Conservation (phyloP, 1,140 invertebrate species). For the Ephestia elutella region DNA sequence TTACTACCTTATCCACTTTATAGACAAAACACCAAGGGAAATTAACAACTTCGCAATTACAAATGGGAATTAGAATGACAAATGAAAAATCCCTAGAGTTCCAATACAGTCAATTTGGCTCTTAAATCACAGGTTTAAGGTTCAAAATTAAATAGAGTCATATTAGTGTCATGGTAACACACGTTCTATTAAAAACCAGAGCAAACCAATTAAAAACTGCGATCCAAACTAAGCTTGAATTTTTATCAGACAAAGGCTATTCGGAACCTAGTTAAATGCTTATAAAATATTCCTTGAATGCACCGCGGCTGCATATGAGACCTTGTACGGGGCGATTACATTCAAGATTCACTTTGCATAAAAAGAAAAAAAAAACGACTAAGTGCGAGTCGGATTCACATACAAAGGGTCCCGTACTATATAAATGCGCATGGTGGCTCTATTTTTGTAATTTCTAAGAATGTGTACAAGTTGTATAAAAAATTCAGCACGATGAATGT, state of each 20-base stretch:
- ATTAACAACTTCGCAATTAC: neutral
- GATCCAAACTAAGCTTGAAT: neutral
- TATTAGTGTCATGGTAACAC: neutral
- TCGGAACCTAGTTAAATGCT: conserved; percentile 10
- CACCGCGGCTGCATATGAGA: conserved; percentile 6
- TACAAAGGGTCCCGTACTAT: no score
- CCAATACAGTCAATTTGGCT: neutral
- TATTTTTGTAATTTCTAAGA: no score
- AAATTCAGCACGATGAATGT: no score
- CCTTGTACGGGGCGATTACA: conserved; percentile 1
- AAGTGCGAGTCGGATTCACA: no score
- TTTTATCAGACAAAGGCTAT: conserved; percentile 8
- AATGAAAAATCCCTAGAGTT: neutral
- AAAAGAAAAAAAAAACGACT: conserved; percentile 18
- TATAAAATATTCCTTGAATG: conserved; percentile 19
- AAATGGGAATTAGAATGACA: neutral
- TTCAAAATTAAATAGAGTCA: neutral
- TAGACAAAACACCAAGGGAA: neutral
- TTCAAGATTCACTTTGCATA: conserved; percentile 16
- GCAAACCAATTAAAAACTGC: neutral
- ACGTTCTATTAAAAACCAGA: neutral
- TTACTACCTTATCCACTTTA: neutral
- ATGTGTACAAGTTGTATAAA: no score
- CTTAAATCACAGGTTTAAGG: neutral
- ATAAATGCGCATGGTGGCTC: no score